Conservation (phyloP, 37 sponge, comb jelly and placozoan species). For the Chondrosia reniformis region DNA sequence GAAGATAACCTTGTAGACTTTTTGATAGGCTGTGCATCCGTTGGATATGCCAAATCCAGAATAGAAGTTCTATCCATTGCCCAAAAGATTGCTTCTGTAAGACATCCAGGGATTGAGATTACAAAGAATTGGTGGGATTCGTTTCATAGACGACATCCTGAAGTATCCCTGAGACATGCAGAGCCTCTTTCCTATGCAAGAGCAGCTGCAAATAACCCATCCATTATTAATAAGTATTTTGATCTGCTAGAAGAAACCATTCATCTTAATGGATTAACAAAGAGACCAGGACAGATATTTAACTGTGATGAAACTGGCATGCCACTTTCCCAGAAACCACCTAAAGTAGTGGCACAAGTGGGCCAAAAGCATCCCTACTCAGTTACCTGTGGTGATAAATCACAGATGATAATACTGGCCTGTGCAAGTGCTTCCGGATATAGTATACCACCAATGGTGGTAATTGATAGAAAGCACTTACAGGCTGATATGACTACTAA, state of each 20-base stretch:
- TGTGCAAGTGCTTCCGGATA: conserved; percentile 24
- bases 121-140: conserved; percentile 14
- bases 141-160: background rate
- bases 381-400: conserved; percentile 7
- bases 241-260: conserved; percentile 11
- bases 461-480: background rate
- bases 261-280: background rate
- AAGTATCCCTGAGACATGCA: background rate
- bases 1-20: conserved; percentile 17
- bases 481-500: background rate
- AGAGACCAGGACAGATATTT: conserved; percentile 1
- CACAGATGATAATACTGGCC: conserved; percentile 18
- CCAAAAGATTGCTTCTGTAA: background rate
- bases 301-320: conserved; percentile 23
- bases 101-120: background rate
- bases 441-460: conserved; percentile 21
- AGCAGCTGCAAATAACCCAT: background rate
- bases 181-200: background rate
- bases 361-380: conserved; percentile 3
- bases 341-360: background rate
- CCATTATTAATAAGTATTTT: background rate
- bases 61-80: conserved; percentile 16
- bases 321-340: conserved; percentile 6
- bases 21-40: conserved; percentile 4
- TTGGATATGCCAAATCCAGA: conserved; percentile 19